Evolutionary conservation across 1,140 invertebrate species (phyloP).

Genomic region (Phymorhynchus buccinoides): DNA sequence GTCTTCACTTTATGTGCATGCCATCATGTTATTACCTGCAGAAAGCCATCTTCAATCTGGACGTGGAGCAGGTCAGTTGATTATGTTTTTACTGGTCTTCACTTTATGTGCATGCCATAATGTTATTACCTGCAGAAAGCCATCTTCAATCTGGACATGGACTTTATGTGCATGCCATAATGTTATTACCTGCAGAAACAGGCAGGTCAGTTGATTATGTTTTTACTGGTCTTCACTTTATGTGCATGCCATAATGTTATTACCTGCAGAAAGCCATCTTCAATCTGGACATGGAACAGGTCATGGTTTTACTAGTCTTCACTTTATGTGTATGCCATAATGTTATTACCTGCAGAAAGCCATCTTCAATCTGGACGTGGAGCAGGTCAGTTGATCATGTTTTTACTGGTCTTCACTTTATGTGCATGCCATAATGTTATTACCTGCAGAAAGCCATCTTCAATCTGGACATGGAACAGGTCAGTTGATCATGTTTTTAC

Average conservation of each 20-base stretch:
- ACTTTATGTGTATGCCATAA: no score
- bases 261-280: slow-evolving; percentile 99
- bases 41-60: slow-evolving; percentile 95
- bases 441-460: slow-evolving; percentile 99
- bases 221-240: neutral
- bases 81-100: neutral
- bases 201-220: slow-evolving; percentile 75
- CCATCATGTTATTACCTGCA: slow-evolving; percentile 95
- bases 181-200: slow-evolving; percentile 96
- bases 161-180: no score
- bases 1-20: neutral
- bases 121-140: slow-evolving; percentile 99
- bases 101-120: neutral
- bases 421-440: no score
- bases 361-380: no score
- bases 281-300: slow-evolving; percentile 89
- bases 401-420: no score
- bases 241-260: no score
- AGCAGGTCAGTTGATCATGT: no score
- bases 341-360: no score
- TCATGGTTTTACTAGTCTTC: no score
- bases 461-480: slow-evolving; percentile 88
- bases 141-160: slow-evolving; percentile 92
- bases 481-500: slow-evolving; percentile 38
- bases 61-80: slow-evolving; percentile 81